Evolutionary conservation across 2,113 vertebrate genomes (phyloP), one percentile per base, ranked within the genome.

Genomic region (Tyrannus savana): DNA sequence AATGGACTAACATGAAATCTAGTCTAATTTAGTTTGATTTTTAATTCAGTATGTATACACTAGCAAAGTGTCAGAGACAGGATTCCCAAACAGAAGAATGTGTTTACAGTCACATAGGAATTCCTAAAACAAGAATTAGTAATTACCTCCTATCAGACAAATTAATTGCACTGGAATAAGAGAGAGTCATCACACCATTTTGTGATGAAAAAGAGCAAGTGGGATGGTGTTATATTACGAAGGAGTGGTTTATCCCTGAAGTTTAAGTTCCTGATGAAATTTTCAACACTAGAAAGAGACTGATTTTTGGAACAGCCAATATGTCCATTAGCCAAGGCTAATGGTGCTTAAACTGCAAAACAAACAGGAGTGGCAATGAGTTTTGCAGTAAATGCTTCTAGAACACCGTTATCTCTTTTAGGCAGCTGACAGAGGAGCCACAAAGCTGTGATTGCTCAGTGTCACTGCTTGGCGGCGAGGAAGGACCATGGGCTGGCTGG

Each of bases 391-490:
- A 41, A 31, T 75, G 17, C 31, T 71, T 14, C 31, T 46, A 62
- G 64, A 1, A 4, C 9, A 1, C 5, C 30, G 24, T 30, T 89
- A 84, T 44, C 28, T 66, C 68, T 68, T 39, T 63, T 13, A 44
- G 44, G 28, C 24, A 49, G 66, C 50, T 4, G 16, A 30, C 17
- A 12, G 1, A n/a, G 1, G 12, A 67, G n/a, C 56, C 2, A 3
- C 3, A 5, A 66, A 62, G 37, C 69, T 66, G 27, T 37, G 28
- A 21, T 60, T 33, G 59, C 60, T 68, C 37, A 9, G 37, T 9
- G 31, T 63, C 49, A 14, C 72, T 39, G 8, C 0, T 3, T 18
- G 28, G 60, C 33, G 55, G 58, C 0, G 1, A 25, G 69, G 8
- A 44, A 39, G 64, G 41, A 22, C 58, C 24, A 30, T 50, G 80